Conservation (phyloP, 2,113 vertebrate genomes). For the Chaetodon trifascialis region DNA sequence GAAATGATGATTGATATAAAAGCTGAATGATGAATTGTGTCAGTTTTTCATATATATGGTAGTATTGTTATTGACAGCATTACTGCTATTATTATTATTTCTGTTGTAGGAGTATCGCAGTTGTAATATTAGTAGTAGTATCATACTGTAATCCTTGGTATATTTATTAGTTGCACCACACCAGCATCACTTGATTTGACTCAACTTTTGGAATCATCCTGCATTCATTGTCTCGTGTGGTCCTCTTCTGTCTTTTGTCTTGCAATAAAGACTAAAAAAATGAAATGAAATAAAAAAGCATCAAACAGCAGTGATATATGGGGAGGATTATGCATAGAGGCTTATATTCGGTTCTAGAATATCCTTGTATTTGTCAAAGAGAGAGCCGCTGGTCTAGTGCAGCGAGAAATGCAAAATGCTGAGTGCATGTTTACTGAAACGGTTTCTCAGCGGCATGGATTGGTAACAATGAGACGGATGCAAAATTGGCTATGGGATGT, state of each 20-base stretch:
- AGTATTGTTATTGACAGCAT: background rate
- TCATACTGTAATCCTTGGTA: background rate
- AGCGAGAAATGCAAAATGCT: conserved; percentile 19
- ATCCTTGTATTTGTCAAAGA: conserved; percentile 17
- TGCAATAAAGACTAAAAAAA: background rate
- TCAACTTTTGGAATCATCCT: background rate
- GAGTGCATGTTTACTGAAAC: conserved; percentile 40
- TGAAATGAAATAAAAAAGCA: background rate
- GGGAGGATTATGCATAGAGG: conserved; percentile 2
- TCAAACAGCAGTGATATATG: conserved; percentile 8
- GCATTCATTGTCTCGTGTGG: background rate
- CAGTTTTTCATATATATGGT: background rate
- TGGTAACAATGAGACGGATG: conserved; percentile 52
- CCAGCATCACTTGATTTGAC: background rate
- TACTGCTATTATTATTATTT: background rate
- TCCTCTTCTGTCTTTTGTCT: background rate
- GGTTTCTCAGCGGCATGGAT: conserved; percentile 24
- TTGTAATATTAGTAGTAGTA: background rate
- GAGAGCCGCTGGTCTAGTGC: conserved; percentile 11
- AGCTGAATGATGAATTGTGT: too few relatives aligned
- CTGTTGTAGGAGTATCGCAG: background rate
- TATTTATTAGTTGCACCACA: background rate
- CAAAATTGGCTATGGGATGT: conserved; percentile 62
- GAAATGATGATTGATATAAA: too few relatives aligned
- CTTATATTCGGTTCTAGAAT: background rate